Percentiles rank a stretch among this genome's conserved stretches.
These are phyloP conservation scores for Triplophysa dalaica DNA, from an alignment of 2,113 vertebrate species.

Conservation along the genomic window DNA sequence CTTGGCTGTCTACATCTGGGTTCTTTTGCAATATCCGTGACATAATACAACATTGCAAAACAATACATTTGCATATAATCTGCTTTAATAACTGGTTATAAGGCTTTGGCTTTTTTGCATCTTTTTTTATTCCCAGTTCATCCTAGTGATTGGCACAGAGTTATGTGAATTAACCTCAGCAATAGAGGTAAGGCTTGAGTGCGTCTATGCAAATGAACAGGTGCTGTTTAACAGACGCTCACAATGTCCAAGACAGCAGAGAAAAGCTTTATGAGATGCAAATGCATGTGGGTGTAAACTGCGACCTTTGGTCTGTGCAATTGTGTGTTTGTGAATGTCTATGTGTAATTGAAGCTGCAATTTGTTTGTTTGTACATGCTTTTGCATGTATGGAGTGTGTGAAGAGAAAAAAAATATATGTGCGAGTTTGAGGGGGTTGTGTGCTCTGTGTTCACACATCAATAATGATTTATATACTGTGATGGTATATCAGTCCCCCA, in stretches of 20 bases:
- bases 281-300: not conserved
- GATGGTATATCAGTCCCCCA: not conserved
- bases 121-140: conserved; percentile 10
- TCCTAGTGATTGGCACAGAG: conserved; percentile 5
- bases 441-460: conserved; percentile 11
- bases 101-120: not conserved
- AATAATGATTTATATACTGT: conserved; percentile 7
- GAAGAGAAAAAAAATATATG: not conserved
- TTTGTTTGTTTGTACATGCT: not conserved
- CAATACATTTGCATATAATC: not conserved
- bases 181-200: conserved; percentile 8
- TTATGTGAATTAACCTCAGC: conserved; percentile 12
- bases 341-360: not conserved
- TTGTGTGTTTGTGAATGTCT: not conserved
- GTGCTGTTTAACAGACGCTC: conserved; percentile 1
- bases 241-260: not conserved
- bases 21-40: not conserved
- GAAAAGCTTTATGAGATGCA: conserved; percentile 13
- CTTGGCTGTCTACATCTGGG: no score
- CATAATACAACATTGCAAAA: not conserved
- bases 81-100: not conserved
- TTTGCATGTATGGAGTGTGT: not conserved
- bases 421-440: conserved; percentile 4
- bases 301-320: not conserved
- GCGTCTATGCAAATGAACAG: conserved; percentile 34